Percentiles rank a stretch among this genome's conserved stretches.
Conservation (phyloP, 2,113 vertebrate genomes). For the Mormoops blainvillei region DNA sequence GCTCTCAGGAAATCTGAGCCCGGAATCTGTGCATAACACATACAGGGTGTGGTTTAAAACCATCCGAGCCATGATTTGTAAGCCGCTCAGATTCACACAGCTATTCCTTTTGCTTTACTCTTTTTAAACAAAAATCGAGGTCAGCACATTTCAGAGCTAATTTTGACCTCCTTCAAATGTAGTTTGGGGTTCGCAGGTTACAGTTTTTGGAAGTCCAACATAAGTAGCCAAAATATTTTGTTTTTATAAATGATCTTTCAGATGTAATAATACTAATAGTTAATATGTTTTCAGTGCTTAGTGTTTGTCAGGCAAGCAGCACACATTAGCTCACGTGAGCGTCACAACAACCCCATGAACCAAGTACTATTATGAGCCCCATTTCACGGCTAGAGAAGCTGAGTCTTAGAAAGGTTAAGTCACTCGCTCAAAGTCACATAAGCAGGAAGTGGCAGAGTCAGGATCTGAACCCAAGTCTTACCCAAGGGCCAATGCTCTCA, state of each 20-base stretch:
- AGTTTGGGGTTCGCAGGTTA: neutral
- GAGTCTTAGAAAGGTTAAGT: slow-evolving; percentile 1
- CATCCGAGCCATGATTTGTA: slow-evolving; percentile 53
- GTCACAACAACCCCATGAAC: neutral
- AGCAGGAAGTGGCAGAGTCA: neutral
- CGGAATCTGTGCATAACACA: slow-evolving; percentile 34
- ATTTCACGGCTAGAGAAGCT: neutral
- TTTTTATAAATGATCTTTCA: slow-evolving; percentile 25
- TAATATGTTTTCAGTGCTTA: neutral
- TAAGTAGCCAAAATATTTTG: neutral
- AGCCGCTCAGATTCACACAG: slow-evolving; percentile 33
- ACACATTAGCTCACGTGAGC: neutral
- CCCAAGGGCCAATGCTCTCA: neutral
- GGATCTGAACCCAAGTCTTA: neutral
- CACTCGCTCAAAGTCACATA: neutral
- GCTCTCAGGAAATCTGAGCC: slow-evolving; percentile 43
- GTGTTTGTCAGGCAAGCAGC: neutral
- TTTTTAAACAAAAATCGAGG: neutral
- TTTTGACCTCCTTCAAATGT: slow-evolving; percentile 19
- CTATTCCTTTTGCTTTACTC: neutral
- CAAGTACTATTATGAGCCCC: neutral
- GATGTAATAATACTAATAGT: neutral
- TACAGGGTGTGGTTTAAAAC: slow-evolving; percentile 25
- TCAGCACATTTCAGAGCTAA: neutral
- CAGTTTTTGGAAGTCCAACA: neutral